phyloP scores from a whole-genome alignment of 2,113 vertebrate genomes.

The Pteronura brasiliensis region DNA sequence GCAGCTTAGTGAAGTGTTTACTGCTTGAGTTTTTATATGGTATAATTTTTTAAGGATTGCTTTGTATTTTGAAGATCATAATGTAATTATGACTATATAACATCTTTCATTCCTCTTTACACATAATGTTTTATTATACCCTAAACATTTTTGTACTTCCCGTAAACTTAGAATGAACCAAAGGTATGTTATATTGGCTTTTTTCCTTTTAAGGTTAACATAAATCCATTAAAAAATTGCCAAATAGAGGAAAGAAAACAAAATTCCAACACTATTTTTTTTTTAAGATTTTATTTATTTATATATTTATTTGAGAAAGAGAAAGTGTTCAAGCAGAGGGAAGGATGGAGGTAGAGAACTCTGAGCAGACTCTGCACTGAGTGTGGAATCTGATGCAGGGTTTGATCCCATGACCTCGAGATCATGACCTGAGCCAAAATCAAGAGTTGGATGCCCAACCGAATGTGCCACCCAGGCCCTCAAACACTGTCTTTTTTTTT shows the following conservation, averaged over 20 bases:
- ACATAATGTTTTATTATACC: neutral
- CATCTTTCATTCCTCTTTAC: neutral
- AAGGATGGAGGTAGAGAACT: neutral
- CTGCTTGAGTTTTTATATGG: neutral
- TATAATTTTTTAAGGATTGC: neutral
- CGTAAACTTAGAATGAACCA: neutral
- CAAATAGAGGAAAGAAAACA: neutral
- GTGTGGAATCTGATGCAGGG: neutral
- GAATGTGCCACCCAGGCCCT: neutral
- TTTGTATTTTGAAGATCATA: neutral
- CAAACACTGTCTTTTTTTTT: neutral
- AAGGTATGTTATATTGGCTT: neutral
- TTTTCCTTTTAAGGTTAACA: conserved; percentile 2
- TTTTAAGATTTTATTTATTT: neutral
- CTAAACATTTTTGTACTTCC: neutral
- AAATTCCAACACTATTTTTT: neutral
- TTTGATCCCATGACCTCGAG: neutral
- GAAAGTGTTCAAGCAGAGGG: neutral
- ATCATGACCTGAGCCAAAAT: neutral
- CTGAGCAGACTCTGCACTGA: neutral
- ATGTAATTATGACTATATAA: neutral
- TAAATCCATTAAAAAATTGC: neutral
- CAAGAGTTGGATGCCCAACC: neutral
- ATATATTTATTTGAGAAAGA: neutral
- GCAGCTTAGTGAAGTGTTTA: neutral